Percentiles rank a stretch among this genome's conserved stretches.
Conservation (phyloP, 2,113 vertebrate species). For the Petromus typicus region DNA sequence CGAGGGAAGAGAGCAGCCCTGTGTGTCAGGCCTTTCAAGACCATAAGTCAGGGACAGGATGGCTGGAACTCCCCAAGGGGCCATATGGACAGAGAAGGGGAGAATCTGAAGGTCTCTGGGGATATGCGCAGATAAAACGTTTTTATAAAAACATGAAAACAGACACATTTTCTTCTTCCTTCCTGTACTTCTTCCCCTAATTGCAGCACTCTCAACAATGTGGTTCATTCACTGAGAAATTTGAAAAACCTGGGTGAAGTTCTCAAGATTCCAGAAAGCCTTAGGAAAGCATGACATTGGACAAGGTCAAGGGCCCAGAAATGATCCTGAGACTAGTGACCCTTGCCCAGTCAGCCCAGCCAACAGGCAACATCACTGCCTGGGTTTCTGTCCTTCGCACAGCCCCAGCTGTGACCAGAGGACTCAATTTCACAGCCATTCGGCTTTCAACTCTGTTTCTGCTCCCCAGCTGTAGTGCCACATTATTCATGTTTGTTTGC, state of each 20-base stretch:
- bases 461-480: constrained; percentile 79
- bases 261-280: neutral
- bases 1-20: neutral
- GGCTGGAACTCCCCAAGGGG: neutral
- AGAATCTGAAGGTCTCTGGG: neutral
- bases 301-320: neutral
- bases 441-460: constrained; percentile 79
- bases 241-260: no score
- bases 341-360: neutral
- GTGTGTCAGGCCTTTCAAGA: neutral
- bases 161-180: neutral
- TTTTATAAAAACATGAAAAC: neutral
- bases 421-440: constrained; percentile 86
- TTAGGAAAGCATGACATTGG: neutral
- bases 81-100: neutral
- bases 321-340: neutral
- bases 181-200: neutral
- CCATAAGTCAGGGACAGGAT: neutral
- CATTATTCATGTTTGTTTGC: constrained; percentile 78
- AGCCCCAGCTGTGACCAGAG: constrained; percentile 84
- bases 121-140: neutral
- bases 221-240: no score
- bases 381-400: constrained; percentile 38
- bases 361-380: neutral
- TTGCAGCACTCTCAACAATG: neutral